Evolutionary conservation across 1,140 invertebrate genomes (phyloP).

Genomic region (Temnothorax longispinosus): DNA sequence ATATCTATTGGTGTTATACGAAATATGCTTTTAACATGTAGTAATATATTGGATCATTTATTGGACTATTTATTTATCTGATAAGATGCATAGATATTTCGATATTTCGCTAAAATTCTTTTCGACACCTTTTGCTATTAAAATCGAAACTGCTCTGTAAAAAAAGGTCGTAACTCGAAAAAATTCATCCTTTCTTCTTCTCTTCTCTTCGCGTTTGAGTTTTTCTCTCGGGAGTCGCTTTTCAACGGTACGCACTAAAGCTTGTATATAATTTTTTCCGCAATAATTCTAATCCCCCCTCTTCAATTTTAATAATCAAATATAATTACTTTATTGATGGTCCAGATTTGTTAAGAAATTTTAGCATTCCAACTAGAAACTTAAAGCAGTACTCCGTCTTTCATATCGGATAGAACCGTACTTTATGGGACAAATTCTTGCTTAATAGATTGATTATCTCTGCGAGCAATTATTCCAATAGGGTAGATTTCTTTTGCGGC

Average conservation of each 20-base stretch:
- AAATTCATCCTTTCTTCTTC: not conserved
- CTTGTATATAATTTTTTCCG: not conserved
- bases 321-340: no score
- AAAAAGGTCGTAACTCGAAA: not conserved
- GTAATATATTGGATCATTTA: no score
- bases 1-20: not conserved
- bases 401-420: no score
- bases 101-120: not conserved
- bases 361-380: no score
- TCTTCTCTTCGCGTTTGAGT: not conserved
- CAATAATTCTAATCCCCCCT: not conserved
- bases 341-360: no score
- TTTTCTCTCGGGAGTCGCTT: not conserved
- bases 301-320: no score
- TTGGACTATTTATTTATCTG: not conserved
- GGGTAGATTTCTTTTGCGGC: no score
- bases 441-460: no score
- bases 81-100: not conserved
- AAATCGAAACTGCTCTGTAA: not conserved
- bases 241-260: not conserved
- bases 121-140: not conserved
- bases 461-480: no score
- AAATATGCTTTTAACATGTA: not conserved
- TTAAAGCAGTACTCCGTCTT: no score
- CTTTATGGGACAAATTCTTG: no score